phyloP scores from a whole-genome alignment of 2,888 invertebrate genomes.

The Chymomyza caudatula region DNA sequence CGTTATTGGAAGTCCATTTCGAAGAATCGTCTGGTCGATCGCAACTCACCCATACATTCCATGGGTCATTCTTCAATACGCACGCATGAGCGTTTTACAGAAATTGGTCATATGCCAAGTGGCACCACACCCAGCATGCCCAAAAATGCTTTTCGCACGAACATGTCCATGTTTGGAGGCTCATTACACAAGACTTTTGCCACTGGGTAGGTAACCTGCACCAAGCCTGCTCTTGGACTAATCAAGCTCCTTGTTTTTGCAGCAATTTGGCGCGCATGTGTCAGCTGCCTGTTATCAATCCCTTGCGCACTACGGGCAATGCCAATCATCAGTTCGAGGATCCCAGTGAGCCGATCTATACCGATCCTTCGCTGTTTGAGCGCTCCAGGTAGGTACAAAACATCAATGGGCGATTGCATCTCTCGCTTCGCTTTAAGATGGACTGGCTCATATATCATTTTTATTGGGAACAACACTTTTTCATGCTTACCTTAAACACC shows the following conservation, averaged over 20 bases:
- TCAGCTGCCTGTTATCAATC: slow-evolving; percentile 79
- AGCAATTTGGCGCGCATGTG: slow-evolving; percentile 79
- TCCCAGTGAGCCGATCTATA: slow-evolving; percentile 95
- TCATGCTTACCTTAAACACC: neutral
- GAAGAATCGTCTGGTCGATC: slow-evolving; percentile 82
- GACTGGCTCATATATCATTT: too few species aligned
- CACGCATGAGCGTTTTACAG: slow-evolving; percentile 78
- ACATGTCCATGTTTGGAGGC: slow-evolving; percentile 83
- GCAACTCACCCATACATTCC: slow-evolving; percentile 78
- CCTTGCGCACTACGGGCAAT: slow-evolving; percentile 79
- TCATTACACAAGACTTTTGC: slow-evolving; percentile 85
- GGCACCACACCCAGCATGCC: slow-evolving; percentile 68
- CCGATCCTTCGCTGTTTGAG: slow-evolving; percentile 93
- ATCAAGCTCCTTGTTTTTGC: neutral
- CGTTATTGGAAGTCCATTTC: slow-evolving; percentile 88
- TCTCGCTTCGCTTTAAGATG: too few species aligned
- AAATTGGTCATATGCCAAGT: slow-evolving; percentile 73
- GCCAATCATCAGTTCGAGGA: slow-evolving; percentile 83
- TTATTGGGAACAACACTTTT: too few species aligned
- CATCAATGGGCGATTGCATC: too few species aligned
- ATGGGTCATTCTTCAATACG: slow-evolving; percentile 78
- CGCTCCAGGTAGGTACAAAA: slow-evolving; percentile 82
- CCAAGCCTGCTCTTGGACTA: neutral
- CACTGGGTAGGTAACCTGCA: slow-evolving; percentile 79
- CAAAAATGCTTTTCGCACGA: slow-evolving; percentile 70